These are phyloP conservation scores for Torymus aiolomorphi DNA, from an alignment of 2,888 invertebrate species.

Conservation along the genomic window DNA sequence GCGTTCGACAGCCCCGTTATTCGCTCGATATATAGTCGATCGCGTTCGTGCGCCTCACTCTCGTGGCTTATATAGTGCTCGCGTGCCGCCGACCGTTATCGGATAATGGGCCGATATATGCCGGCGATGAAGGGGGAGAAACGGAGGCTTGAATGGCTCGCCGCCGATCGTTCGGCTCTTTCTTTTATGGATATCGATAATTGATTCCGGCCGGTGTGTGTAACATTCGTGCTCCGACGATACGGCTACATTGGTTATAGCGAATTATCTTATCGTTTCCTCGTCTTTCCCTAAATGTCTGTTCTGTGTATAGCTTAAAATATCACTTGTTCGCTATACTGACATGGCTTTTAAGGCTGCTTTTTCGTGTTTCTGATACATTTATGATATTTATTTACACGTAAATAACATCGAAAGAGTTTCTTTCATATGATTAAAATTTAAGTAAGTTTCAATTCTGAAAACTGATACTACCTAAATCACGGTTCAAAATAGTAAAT, in stretches of 20 bases:
- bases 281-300: background rate
- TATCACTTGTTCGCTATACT: too few species aligned
- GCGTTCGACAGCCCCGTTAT: slow-evolving; percentile 49
- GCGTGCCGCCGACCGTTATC: slow-evolving; percentile 63
- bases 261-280: slow-evolving; percentile 28
- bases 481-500: too few species aligned
- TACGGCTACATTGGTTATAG: background rate
- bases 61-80: slow-evolving; percentile 29
- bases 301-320: too few species aligned
- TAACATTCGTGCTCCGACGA: background rate
- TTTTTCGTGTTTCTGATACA: too few species aligned
- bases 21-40: background rate
- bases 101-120: slow-evolving; percentile 58
- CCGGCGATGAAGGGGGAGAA: background rate
- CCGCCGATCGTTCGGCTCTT: slow-evolving; percentile 43
- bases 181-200: slow-evolving; percentile 64
- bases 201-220: slow-evolving; percentile 60
- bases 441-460: too few species aligned
- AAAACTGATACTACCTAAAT: too few species aligned
- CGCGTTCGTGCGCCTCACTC: too few species aligned
- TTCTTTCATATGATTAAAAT: too few species aligned
- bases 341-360: background rate
- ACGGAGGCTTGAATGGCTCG: slow-evolving; percentile 30
- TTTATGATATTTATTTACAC: too few species aligned
- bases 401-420: too few species aligned